phyloP scores from a whole-genome alignment of 2,797 vertebrate species.

The Hydrocynus forskahlii region DNA sequence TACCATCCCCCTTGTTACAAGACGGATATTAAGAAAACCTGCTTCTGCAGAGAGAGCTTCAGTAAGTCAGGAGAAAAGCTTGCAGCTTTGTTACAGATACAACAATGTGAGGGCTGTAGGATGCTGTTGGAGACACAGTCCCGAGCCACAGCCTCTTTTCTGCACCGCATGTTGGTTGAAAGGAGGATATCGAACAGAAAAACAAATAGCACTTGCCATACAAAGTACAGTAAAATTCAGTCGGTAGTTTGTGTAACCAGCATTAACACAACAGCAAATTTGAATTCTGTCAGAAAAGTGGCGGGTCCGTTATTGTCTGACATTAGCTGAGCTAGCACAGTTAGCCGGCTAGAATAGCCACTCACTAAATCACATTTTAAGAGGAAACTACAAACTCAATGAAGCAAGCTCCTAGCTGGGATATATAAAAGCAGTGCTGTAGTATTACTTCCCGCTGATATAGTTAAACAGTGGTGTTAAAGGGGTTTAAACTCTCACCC shows the following conservation, averaged over 20 bases:
- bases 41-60: too few relatives aligned
- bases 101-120: too few relatives aligned
- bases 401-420: background rate
- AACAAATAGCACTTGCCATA: background rate
- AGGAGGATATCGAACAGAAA: too few relatives aligned
- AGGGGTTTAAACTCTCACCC: conserved; percentile 69
- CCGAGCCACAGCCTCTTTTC: background rate
- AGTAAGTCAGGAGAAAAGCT: too few relatives aligned
- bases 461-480: background rate
- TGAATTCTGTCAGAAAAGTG: background rate
- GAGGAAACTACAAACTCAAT: background rate
- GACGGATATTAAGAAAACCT: background rate
- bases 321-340: conserved; percentile 3
- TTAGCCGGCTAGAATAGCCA: background rate
- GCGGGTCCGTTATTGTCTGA: conserved; percentile 4
- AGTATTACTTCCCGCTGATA: background rate
- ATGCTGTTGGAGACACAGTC: background rate
- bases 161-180: background rate
- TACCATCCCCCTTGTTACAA: background rate
- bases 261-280: background rate
- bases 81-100: too few relatives aligned
- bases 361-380: background rate
- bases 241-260: background rate
- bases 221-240: background rate
- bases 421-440: background rate